Base-by-base conservation (phyloP, 2,888 invertebrate genomes). In the Drosophila dives region DNA sequence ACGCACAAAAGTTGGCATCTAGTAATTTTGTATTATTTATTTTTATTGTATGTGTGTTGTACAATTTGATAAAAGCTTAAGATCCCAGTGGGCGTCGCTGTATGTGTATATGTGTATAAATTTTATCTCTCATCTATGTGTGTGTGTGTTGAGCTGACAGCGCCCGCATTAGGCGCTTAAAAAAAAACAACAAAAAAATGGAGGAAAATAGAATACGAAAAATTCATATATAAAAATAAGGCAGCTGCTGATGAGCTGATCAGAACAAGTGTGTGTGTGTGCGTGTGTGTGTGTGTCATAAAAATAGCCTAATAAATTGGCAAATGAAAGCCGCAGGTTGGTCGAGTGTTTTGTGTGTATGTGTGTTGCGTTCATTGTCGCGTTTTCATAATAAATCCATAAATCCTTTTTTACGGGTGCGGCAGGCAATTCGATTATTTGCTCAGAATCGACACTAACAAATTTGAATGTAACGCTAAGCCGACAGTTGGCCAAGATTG, bases 331-430 rank as follows among this genome's bases (percentile, higher is more conserved):
- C 80, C 64, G 78, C 86, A 85, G 80, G 81, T 84, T 77, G 64
- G 65, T 67, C 69, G 60, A 55, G 48, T 55, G 32, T 49, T 20
- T 50, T 50, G 20, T 58, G 54, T 32, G 51, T 40, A 42, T 45
- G 34, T 61, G n/a, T 50, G 61, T 58, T 23, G 60, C 63, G 67
- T 70, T 70, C 23, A 66, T 55, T 81, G 75, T 72, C 76, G 86
- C 76, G 53, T 77, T 85, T 81, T 85, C 81, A 83, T 86, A 81
- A 86, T 85, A 86, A 86, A 86, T 86, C 86, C 85, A 86, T 86
- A 86, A 86, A 86, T 86, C 86, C 86, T 74, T 85, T 85, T 83
- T 83, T 83, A 81, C 75, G 83, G 83, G 85, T 70, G 73, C 70
- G 80, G 73, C 75, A 69, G 59, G 15, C 79, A 85, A 84, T 86